A percentile compares a stretch with the other conserved stretches of the same genome.
These are phyloP conservation scores for Lytechinus pictus DNA, from an alignment of 35 echinoderm and acorn worm genomes.

Conservation along the genomic window DNA sequence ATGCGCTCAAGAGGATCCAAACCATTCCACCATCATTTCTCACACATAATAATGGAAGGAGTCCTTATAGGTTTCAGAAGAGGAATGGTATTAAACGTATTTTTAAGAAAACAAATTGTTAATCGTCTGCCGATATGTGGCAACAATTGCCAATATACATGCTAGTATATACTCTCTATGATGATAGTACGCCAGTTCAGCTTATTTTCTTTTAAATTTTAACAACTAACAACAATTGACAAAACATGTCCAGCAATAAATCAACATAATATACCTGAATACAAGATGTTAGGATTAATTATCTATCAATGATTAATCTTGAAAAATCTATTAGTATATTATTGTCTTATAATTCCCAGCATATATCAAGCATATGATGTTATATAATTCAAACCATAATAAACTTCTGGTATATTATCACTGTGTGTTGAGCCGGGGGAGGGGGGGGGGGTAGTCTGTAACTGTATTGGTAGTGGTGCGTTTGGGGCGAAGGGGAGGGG, in stretches of 20 bases:
- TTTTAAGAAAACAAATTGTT: not conserved
- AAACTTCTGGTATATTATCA: too few species aligned
- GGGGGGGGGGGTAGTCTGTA: too few species aligned
- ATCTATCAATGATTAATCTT: too few species aligned
- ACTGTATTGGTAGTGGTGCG: too few species aligned
- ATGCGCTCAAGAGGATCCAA: not conserved
- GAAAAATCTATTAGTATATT: too few species aligned
- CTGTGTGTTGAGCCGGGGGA: too few species aligned
- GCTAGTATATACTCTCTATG: too few species aligned
- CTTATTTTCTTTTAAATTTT: not conserved
- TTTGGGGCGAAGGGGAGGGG: too few species aligned
- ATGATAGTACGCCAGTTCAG: not conserved
- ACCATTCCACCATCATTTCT: too few species aligned
- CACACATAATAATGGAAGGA: not conserved
- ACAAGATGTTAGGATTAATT: not conserved
- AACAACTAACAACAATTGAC: not conserved
- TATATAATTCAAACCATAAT: too few species aligned
- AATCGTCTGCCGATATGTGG: not conserved
- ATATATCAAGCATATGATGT: too few species aligned
- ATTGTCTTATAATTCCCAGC: too few species aligned
- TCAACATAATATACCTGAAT: not conserved
- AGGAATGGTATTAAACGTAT: not conserved
- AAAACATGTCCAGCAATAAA: not conserved
- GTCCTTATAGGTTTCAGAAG: not conserved
- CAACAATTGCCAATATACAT: not conserved